Evolutionary conservation across 2,113 vertebrate species (phyloP).

Genomic region (Ophthalmolycus amberensis): DNA sequence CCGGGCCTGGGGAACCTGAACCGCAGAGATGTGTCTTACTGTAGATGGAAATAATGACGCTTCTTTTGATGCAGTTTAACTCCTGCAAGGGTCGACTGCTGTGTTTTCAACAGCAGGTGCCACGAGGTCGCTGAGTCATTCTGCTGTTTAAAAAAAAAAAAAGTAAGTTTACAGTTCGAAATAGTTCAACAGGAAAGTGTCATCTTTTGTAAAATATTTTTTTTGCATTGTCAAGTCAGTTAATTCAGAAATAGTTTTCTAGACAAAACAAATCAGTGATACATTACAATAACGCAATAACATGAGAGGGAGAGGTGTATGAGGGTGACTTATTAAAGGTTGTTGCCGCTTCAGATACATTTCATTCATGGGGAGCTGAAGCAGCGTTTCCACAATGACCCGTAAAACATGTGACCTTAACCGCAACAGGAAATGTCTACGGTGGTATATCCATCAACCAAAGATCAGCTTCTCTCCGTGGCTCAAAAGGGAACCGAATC

Average conservation of each 20-base stretch:
- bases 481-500: background rate
- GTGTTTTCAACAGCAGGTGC: background rate
- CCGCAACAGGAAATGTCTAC: background rate
- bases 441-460: background rate
- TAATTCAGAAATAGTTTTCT: background rate
- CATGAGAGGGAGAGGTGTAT: background rate
- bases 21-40: background rate
- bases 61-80: background rate
- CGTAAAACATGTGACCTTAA: background rate
- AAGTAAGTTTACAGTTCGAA: background rate
- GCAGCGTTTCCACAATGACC: background rate
- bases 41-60: background rate
- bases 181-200: background rate
- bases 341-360: background rate
- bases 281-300: no score
- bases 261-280: background rate
- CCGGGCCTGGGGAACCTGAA: slow-evolving; percentile 24
- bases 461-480: background rate
- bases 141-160: background rate
- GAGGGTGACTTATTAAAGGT: no score
- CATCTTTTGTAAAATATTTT: background rate
- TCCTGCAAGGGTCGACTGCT: background rate
- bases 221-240: background rate
- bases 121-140: background rate
- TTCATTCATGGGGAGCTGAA: background rate